Evolutionary conservation across 2,888 invertebrate genomes (phyloP).

Genomic region (Steromphala cineraria): DNA sequence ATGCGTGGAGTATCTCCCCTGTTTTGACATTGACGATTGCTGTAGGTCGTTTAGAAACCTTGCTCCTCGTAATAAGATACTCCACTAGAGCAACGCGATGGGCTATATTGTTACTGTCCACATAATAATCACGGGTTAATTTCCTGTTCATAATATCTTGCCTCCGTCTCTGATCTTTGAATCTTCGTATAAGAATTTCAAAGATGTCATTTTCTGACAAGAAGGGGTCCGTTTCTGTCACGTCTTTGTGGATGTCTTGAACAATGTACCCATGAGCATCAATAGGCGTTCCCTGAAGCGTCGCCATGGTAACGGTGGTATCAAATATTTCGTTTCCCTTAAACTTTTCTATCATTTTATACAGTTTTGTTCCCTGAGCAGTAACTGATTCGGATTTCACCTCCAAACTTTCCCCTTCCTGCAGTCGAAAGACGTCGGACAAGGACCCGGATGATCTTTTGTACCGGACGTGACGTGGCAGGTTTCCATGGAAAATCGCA

Average conservation of each 20-base stretch:
- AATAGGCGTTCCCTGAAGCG: constrained; percentile 30
- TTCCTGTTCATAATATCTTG: background rate
- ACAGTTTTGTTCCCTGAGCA: constrained; percentile 41
- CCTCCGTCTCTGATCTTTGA: background rate
- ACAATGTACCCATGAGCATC: constrained; percentile 45
- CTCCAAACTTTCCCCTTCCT: background rate
- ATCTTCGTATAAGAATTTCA: constrained; percentile 22
- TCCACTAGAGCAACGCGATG: background rate
- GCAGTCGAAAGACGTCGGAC: background rate
- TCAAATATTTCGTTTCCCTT: constrained; percentile 48
- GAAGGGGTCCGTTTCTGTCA: constrained; percentile 27
- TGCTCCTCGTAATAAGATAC: background rate
- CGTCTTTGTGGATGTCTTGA: constrained; percentile 42
- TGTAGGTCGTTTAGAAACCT: background rate
- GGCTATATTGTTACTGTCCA: background rate
- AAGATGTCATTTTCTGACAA: constrained; percentile 33
- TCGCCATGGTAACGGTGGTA: constrained; percentile 42
- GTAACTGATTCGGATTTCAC: constrained; percentile 18
- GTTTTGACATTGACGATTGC: background rate
- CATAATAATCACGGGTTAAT: background rate
- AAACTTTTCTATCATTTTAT: constrained; percentile 47
- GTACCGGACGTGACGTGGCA: constrained; percentile 1
- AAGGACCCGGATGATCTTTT: background rate
- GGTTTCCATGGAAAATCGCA: background rate
- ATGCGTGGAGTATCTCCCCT: background rate